A percentile compares a stretch with the other conserved stretches of the same genome.
These are phyloP conservation scores for Saturnia pavonia DNA, from an alignment of 2,888 invertebrate genomes.

Conservation along the genomic window DNA sequence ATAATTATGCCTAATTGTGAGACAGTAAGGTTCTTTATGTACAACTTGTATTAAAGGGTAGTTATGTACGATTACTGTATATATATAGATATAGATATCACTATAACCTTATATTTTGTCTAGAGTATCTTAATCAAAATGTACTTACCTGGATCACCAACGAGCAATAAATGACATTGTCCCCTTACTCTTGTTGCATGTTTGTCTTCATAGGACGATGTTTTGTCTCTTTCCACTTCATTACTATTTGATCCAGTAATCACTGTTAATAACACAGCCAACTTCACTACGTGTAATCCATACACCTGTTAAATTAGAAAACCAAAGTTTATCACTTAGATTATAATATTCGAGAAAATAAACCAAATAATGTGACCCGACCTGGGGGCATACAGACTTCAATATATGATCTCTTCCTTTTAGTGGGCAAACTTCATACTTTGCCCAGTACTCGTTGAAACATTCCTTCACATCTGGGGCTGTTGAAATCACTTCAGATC, in stretches of 20 bases:
- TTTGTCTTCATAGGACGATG: constrained; percentile 79
- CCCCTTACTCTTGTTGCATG: constrained; percentile 83
- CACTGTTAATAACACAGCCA: constrained; percentile 88
- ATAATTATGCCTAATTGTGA: too few species aligned
- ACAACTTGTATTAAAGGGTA: too few species aligned
- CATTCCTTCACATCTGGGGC: constrained; percentile 86
- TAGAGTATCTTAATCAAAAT: neutral
- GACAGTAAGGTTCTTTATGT: too few species aligned
- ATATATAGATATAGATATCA: too few species aligned
- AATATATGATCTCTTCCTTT: constrained; percentile 89
- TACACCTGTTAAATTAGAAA: constrained; percentile 83
- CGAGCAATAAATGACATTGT: constrained; percentile 91
- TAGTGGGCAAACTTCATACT: constrained; percentile 83
- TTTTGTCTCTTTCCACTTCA: constrained; percentile 52
- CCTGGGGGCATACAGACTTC: constrained; percentile 92
- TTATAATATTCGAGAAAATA: constrained; percentile 23
- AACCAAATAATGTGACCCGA: constrained; percentile 45
- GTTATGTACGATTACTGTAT: too few species aligned
- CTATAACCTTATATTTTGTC: neutral
- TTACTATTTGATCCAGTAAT: constrained; percentile 71
- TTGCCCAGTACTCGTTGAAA: constrained; percentile 88
- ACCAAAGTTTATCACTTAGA: neutral
- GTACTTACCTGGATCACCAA: constrained; percentile 94
- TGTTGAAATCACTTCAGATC: constrained; percentile 71
- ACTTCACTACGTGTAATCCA: constrained; percentile 93